Percentiles rank a stretch among this genome's conserved stretches.
These are phyloP conservation scores for Varanus salvator DNA, from an alignment of 2,113 vertebrate species.

Conservation along the genomic window DNA sequence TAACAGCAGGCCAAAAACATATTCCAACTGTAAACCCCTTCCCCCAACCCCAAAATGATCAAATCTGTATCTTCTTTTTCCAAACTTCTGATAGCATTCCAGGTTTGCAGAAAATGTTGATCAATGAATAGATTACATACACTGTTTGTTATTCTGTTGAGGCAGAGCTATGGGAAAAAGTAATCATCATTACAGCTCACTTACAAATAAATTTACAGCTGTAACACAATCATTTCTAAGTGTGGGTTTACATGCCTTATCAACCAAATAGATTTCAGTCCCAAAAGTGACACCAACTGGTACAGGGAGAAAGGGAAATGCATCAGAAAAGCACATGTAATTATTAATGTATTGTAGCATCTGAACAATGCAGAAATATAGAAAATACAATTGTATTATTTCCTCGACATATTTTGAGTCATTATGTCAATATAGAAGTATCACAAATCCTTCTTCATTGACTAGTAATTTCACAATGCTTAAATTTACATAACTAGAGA, in stretches of 20 bases:
- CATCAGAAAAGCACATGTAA: not conserved
- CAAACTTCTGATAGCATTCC: not conserved
- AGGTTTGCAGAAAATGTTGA: conserved; percentile 3
- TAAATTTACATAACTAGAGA: conserved; percentile 10
- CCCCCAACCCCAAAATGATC: no score
- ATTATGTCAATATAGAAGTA: not conserved
- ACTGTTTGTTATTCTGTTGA: not conserved
- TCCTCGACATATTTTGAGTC: conserved; percentile 16
- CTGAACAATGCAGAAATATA: conserved; percentile 35
- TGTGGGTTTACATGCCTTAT: not conserved
- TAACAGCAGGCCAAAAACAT: not conserved
- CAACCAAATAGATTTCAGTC: not conserved
- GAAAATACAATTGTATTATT: not conserved
- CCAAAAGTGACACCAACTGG: not conserved
- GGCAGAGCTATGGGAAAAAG: not conserved
- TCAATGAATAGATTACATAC: not conserved
- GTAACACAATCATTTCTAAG: conserved; percentile 25
- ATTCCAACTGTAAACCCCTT: no score
- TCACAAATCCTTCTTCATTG: conserved; percentile 28
- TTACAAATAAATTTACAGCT: not conserved
- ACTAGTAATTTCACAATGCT: conserved; percentile 38
- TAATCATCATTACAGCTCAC: conserved; percentile 5
- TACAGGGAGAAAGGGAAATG: not conserved
- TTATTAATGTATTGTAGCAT: not conserved
- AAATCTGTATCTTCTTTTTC: not conserved